These are phyloP conservation scores for Sceloporus tristichus DNA, from an alignment of 2,113 vertebrate species.

Conservation along the genomic window DNA sequence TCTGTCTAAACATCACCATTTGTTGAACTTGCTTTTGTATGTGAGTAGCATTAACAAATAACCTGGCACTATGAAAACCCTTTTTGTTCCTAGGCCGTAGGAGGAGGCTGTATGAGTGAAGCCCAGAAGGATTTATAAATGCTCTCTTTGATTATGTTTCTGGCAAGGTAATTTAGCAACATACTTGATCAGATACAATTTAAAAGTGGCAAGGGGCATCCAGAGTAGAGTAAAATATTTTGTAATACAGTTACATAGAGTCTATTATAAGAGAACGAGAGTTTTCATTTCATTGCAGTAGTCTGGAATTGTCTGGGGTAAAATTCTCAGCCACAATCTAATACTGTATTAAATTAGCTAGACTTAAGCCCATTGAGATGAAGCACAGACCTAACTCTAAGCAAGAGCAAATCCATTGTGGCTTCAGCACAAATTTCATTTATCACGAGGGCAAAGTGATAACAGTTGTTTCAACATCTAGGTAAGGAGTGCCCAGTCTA, in stretches of 20 bases:
- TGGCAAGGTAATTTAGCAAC: not conserved
- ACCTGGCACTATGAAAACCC: not conserved
- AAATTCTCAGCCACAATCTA: not conserved
- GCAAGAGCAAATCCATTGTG: not conserved
- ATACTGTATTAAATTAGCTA: not conserved
- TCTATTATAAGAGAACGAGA: not conserved
- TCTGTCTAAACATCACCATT: not conserved
- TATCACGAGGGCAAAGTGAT: too few relatives aligned
- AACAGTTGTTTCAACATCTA: not conserved
- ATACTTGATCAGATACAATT: constrained; percentile 1
- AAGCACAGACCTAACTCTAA: not conserved
- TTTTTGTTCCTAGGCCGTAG: not conserved
- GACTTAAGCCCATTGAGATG: not conserved
- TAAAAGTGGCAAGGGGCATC: not conserved
- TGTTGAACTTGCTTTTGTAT: not conserved
- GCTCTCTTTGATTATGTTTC: not conserved
- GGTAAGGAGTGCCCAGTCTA: not conserved
- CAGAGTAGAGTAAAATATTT: not conserved
- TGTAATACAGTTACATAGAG: not conserved
- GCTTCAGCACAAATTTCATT: not conserved
- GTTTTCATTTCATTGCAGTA: too few relatives aligned
- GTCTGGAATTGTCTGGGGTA: too few relatives aligned
- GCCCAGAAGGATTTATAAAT: not conserved
- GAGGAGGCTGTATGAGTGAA: not conserved
- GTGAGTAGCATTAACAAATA: not conserved